Base-by-base conservation (phyloP, 2,113 vertebrate genomes). In the Silurus asotus region DNA sequence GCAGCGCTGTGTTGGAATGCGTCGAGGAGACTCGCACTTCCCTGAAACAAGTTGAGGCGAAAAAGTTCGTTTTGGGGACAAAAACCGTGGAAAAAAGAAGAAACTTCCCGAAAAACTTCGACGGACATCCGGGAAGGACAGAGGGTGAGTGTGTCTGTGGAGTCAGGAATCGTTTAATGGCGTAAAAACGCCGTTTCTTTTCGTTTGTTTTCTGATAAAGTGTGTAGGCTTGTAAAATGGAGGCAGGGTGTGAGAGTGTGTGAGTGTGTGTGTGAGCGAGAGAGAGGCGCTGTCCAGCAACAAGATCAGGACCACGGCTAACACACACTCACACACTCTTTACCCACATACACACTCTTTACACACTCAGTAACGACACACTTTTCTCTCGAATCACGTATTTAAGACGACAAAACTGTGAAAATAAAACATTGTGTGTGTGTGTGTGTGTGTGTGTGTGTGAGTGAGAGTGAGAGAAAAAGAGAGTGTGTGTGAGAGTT, bases 1-100 rank as follows among this genome's bases (percentile, higher is more conserved):
- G 69, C 87, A 81, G 92, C 91, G 86, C 92, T 96, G 97, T 96
- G 94, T 13, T 95, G 96, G 96, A 97, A 97, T 97, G 96, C 96
- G 94, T 93, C 93, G 93, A 94, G 95, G 93, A 94, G 95, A 92
- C 89, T 94, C 93, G 84, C 88, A 91, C 89, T 93, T 89, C 90
- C 61, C 89, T 87, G 90, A 93, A 37, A 87, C 84, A 51, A 83
- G 88, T 69, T 84, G 2, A 23, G 11, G 37, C 2, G 82, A 74
- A 61, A 74, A 83, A 55, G 28, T 23, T 83, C 56, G 84, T 77
- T 82, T 64, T 48, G 19, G 6, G 79, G 59, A 56, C 13, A 56
- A 56, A 56, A 56, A 56, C 55, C 13, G 13, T 13, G 13, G 13
- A 56, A 56, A 56, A 56, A 56, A 56, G 13, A 56, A 56, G 13